These are phyloP conservation scores for Zoroaster sp. DNA, from an alignment of 53 echinoderm and acorn worm species.

Conservation along the genomic window DNA sequence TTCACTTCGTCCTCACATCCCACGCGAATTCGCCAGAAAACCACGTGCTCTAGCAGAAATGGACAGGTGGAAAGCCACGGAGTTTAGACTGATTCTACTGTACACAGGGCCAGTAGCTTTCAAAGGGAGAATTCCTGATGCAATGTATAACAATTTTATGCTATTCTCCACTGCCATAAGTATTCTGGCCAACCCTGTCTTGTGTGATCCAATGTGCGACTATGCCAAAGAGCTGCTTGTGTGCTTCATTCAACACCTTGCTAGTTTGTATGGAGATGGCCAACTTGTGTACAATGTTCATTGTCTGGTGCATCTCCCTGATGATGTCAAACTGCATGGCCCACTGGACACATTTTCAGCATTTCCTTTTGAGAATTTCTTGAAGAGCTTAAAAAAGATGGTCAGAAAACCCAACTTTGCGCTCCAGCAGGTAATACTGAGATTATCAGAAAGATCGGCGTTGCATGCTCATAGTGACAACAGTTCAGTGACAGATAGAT, in stretches of 20 bases:
- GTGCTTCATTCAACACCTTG: slow-evolving; percentile 25
- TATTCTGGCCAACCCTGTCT: slow-evolving; percentile 20
- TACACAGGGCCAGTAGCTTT: slow-evolving; percentile 56
- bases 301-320: slow-evolving; percentile 30
- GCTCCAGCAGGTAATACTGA: neutral
- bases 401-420: slow-evolving; percentile 20
- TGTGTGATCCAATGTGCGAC: neutral
- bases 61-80: slow-evolving; percentile 67
- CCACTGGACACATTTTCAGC: slow-evolving; percentile 32
- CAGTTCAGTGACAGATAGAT: neutral
- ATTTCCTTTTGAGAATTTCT: slow-evolving; percentile 51
- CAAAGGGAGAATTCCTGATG: slow-evolving; percentile 3
- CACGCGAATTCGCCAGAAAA: neutral
- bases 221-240: slow-evolving; percentile 40
- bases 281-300: slow-evolving; percentile 67
- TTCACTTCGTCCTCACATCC: neutral
- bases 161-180: neutral
- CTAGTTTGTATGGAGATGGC: slow-evolving; percentile 35
- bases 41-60: slow-evolving; percentile 18
- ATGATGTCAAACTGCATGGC: slow-evolving; percentile 27
- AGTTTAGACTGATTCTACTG: slow-evolving; percentile 53
- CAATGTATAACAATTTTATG: slow-evolving; percentile 47
- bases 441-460: slow-evolving; percentile 8
- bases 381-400: slow-evolving; percentile 20
- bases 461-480: neutral